A percentile compares a stretch with the other conserved stretches of the same genome.
phyloP scores from a whole-genome alignment of 2,888 invertebrate species.

The Psococerastis gibbosa region DNA sequence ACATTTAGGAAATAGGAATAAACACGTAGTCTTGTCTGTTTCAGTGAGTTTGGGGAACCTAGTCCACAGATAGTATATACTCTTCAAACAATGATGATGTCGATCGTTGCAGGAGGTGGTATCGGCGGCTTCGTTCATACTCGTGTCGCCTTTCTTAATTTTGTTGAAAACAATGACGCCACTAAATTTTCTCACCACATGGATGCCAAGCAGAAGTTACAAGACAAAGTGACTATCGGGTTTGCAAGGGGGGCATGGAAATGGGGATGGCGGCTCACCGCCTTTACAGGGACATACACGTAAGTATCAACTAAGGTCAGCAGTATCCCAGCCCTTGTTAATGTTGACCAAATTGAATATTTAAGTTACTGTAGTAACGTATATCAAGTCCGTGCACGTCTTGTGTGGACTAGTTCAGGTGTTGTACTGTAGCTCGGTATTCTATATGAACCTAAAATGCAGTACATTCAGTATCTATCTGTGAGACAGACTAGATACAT shows the following conservation, averaged over 20 bases:
- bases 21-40: no score
- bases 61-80: constrained; percentile 19
- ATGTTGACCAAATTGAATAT: no score
- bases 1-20: no score
- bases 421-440: no score
- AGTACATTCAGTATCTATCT: no score
- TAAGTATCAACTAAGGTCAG: no score
- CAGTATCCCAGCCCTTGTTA: no score
- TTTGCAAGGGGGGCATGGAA: constrained; percentile 51
- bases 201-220: constrained; percentile 39
- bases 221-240: constrained; percentile 43
- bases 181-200: constrained; percentile 18
- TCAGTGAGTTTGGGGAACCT: constrained; percentile 18
- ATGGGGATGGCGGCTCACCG: constrained; percentile 45
- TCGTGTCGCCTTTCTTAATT: constrained; percentile 18
- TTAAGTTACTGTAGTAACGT: no score
- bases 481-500: no score
- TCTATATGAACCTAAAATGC: no score
- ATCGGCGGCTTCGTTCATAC: constrained; percentile 18
- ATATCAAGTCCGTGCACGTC: no score
- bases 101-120: constrained; percentile 17
- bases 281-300: constrained; percentile 49
- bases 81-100: constrained; percentile 16
- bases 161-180: constrained; percentile 19
- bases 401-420: no score